A percentile compares a stretch with the other conserved stretches of the same genome.
Conservation (phyloP, 2,888 invertebrate genomes). For the Acrobasis repandana region DNA sequence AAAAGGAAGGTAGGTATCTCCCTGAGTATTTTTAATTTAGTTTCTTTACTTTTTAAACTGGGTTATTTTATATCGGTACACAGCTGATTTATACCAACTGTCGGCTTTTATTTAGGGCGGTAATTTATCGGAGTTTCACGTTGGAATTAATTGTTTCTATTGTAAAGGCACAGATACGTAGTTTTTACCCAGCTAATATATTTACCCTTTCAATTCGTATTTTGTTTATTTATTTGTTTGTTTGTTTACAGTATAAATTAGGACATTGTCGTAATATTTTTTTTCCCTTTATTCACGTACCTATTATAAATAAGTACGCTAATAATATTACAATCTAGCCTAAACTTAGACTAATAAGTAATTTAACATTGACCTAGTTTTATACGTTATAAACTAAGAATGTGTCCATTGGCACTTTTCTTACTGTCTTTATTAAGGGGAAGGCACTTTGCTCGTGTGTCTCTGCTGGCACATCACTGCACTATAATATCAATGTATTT, state of each 20-base stretch:
- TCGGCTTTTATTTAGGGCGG: conserved; percentile 18
- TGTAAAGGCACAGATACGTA: conserved; percentile 40
- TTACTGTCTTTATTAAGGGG: too few species aligned
- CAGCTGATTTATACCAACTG: conserved; percentile 16
- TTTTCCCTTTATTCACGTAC: too few species aligned
- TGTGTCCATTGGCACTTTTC: too few species aligned
- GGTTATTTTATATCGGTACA: conserved; percentile 14
- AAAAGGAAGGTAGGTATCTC: neutral
- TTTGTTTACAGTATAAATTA: neutral
- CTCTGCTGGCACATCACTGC: too few species aligned
- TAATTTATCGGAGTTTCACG: conserved; percentile 19
- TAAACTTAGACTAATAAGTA: too few species aligned
- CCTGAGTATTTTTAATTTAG: neutral
- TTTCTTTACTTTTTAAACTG: neutral
- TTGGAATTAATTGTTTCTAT: conserved; percentile 28
- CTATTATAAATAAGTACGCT: too few species aligned
- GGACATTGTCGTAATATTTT: too few species aligned
- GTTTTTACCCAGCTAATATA: neutral
- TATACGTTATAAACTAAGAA: too few species aligned
- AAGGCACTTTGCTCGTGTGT: too few species aligned
- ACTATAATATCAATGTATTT: too few species aligned
- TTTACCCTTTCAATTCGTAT: neutral
- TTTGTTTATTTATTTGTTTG: neutral
- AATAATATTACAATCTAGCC: too few species aligned
- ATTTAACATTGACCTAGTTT: too few species aligned